Evolutionary conservation across 1,140 invertebrate genomes (phyloP).

Genomic region (Linepithema humile): DNA sequence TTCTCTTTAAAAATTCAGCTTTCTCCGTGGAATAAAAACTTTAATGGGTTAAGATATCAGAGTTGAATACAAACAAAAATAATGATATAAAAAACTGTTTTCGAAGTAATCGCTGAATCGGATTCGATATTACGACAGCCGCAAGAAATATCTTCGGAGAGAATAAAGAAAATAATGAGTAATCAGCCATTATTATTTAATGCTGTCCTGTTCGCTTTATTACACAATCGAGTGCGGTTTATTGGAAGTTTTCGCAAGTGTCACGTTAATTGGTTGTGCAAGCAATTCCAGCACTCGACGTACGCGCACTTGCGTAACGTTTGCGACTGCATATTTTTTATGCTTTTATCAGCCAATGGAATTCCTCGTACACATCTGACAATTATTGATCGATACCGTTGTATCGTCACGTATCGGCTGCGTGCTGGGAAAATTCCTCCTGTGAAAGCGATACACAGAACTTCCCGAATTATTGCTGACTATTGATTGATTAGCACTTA

Average conservation of each 20-base stretch:
- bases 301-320: not conserved
- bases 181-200: not conserved
- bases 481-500: not conserved
- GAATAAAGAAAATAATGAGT: not conserved
- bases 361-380: constrained; percentile 10
- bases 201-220: not conserved
- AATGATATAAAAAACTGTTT: not conserved
- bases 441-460: not conserved
- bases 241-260: constrained; percentile 3
- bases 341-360: constrained; percentile 16
- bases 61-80: not conserved
- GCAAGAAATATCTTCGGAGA: not conserved
- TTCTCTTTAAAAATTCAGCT: not conserved
- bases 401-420: not conserved
- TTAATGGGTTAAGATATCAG: not conserved
- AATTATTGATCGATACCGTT: constrained; percentile 2
- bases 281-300: not conserved
- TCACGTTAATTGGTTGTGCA: not conserved
- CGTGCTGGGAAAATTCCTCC: not conserved
- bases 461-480: not conserved
- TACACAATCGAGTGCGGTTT: constrained; percentile 25
- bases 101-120: not conserved
- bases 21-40: too few species aligned
- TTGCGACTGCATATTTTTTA: constrained; percentile 18
- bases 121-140: not conserved